Evolutionary conservation across 2,888 invertebrate species (phyloP), one percentile per base, ranked within the genome.

Genomic region (Tipula lateralis): DNA sequence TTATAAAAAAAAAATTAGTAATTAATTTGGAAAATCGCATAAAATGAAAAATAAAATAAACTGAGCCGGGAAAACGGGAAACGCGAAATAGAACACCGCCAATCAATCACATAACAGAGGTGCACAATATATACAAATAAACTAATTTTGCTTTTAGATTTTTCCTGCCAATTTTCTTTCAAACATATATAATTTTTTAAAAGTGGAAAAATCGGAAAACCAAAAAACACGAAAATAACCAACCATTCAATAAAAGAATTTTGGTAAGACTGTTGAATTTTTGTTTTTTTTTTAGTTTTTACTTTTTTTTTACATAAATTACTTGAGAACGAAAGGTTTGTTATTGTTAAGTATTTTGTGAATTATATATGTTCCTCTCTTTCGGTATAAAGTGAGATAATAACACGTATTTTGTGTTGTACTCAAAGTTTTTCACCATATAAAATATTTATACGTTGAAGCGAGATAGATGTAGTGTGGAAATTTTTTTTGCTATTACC

Each of bases 241-340:
- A 66, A 66, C 66, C 66, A 24, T 66, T 66, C 66, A 66, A 66
- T 66, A 24, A 66, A 66, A 66, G 66, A 24, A 66, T 66, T 66
- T 66, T 66, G 66, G 66, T 66, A 66, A 66, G 66, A 66, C 66
- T 66, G 66, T 66, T 66, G 66, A 66, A 66, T 66, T 66, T 19
- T 24, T 66, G 9, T 66, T 24, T 19, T 66, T 66, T 66, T 66
- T 44, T 44, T n/a, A 1, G 6, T 44, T 44, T 66, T 66, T 66
- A 50, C 19, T 7, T 44, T 44, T 44, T 0, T 39, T 50, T 50
- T 66, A 66, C 66, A 66, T 19, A 50, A 66, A 66, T 24, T 66
- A 66, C 24, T 24, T 9, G 66, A 66, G 66, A 66, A 66, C 24
- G 66, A 66, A 66, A 66, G 66, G 66, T 66, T 66, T 66, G 66